These are phyloP conservation scores for Neuroscelio doddi DNA, from an alignment of 2,888 invertebrate genomes.

Conservation along the genomic window DNA sequence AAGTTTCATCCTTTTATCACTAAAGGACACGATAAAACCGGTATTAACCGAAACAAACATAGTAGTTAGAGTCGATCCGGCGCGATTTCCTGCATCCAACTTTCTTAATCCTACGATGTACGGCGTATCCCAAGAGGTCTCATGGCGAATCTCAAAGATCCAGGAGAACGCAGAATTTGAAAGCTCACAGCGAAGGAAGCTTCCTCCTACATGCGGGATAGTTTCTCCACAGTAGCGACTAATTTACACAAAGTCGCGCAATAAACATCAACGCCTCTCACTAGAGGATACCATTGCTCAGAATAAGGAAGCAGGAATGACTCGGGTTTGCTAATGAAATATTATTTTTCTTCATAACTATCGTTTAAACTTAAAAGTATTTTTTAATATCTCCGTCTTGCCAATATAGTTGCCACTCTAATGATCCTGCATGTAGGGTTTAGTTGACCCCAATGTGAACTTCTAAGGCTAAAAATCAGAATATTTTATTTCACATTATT, in stretches of 20 bases:
- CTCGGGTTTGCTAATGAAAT: conserved; percentile 18
- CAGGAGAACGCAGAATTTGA: conserved; percentile 33
- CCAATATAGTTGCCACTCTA: no score
- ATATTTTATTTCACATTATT: no score
- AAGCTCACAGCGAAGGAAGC: conserved; percentile 38
- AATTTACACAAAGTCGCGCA: conserved; percentile 68
- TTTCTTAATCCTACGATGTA: conserved; percentile 46
- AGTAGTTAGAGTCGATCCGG: conserved; percentile 40
- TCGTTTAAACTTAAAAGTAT: no score
- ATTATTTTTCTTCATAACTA: no score
- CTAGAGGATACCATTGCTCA: conserved; percentile 60
- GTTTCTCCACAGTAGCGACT: conserved; percentile 59
- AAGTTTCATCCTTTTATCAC: conserved; percentile 13
- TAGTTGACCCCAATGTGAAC: no score
- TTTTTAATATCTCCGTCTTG: no score
- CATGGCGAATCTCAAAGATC: conserved; percentile 39
- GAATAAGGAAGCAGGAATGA: conserved; percentile 18
- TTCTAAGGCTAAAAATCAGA: no score
- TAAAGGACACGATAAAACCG: conserved; percentile 29
- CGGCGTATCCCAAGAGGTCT: conserved; percentile 32
- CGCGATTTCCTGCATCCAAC: conserved; percentile 43
- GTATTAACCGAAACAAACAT: conserved; percentile 48
- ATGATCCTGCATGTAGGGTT: no score
- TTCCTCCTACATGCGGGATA: conserved; percentile 43
- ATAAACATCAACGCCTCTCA: conserved; percentile 68